phyloP scores from a whole-genome alignment of 2,888 invertebrate species.

The Julus scanicus region DNA sequence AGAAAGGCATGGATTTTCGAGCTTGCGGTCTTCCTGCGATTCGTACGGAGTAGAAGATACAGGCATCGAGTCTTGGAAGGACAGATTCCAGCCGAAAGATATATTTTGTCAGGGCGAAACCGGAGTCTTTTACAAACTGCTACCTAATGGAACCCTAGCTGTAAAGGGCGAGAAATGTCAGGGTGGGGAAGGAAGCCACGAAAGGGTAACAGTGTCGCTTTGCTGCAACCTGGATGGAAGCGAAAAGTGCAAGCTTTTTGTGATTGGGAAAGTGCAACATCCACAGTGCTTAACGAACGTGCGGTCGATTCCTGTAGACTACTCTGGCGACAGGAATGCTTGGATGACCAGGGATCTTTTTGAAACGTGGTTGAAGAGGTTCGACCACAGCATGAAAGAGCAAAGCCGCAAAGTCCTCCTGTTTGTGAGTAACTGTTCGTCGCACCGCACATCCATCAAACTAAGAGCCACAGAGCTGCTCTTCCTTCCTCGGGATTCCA shows the following conservation, averaged over 20 bases:
- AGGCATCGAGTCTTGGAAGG: neutral
- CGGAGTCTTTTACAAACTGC: conserved; percentile 58
- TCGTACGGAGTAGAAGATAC: neutral
- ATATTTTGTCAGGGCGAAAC: conserved; percentile 59
- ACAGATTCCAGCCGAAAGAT: neutral
- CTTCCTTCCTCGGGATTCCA: neutral
- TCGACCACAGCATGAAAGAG: neutral
- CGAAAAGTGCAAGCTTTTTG: conserved; percentile 60
- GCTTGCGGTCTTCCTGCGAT: neutral
- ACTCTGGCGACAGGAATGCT: conserved; percentile 57
- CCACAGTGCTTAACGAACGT: conserved; percentile 59
- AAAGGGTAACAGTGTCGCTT: conserved; percentile 59
- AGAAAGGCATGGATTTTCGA: conserved; percentile 11
- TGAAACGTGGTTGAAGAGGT: conserved; percentile 56
- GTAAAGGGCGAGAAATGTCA: conserved; percentile 56
- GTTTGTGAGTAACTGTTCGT: conserved; percentile 47
- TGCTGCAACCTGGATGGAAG: conserved; percentile 58
- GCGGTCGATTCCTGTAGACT: conserved; percentile 56
- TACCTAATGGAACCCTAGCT: conserved; percentile 59
- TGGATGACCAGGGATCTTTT: conserved; percentile 59
- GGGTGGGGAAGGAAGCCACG: conserved; percentile 59
- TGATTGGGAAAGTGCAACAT: conserved; percentile 59
- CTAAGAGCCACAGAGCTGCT: neutral
- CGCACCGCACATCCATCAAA: neutral
- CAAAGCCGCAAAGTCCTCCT: conserved; percentile 44